Percentiles rank a stretch among this genome's conserved stretches.
Conservation (phyloP, 1,140 invertebrate species). For the Sipha flava region DNA sequence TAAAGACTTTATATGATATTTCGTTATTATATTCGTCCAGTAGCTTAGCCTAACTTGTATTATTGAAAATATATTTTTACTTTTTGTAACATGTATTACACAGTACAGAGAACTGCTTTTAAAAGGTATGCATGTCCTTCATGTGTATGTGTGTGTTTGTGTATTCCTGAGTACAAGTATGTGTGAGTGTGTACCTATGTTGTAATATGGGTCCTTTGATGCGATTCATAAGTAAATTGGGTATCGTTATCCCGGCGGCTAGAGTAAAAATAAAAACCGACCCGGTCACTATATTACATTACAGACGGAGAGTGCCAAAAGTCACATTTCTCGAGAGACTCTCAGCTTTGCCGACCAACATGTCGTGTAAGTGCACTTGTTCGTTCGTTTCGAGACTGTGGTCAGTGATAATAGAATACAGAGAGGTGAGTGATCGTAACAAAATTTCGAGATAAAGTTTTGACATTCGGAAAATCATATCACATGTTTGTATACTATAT, state of each 20-base stretch:
- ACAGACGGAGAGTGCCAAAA: neutral
- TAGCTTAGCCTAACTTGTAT: neutral
- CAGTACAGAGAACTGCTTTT: neutral
- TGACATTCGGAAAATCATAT: no score
- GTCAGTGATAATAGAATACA: neutral
- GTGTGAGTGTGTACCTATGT: neutral
- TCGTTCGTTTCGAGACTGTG: neutral
- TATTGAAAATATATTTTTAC: neutral
- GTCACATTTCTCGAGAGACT: conserved; percentile 11
- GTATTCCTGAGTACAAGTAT: no score
- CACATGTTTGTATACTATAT: no score
- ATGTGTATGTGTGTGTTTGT: no score
- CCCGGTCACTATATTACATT: conserved; percentile 7
- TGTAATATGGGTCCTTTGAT: neutral
- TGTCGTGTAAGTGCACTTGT: neutral
- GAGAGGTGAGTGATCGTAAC: neutral
- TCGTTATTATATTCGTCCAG: neutral
- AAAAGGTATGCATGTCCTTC: neutral
- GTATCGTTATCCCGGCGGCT: neutral
- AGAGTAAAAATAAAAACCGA: neutral
- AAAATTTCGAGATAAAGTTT: neutral
- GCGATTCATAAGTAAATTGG: conserved; percentile 20
- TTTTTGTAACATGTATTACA: neutral
- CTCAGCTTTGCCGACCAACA: neutral
- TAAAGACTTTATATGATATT: neutral